Base-by-base conservation (phyloP, 2,888 invertebrate species). In the Laspeyria flexula region DNA sequence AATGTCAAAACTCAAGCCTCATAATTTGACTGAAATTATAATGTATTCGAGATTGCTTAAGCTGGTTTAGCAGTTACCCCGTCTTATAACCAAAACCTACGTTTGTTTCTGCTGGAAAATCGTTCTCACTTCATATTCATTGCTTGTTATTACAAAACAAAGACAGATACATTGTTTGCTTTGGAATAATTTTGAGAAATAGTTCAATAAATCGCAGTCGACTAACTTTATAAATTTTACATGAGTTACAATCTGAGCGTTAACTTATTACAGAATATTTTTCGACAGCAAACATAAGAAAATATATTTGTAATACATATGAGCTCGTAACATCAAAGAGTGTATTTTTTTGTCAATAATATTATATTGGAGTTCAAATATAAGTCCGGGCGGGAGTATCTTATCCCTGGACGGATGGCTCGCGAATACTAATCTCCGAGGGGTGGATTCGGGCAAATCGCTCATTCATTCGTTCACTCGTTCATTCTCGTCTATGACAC, bases 331-430 rank as follows among this genome's bases (percentile, higher is more conserved):
- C 43, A 54, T 66, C 65, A 64, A 59, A 58, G 51, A 55, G 53
- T 55, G 33, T 64, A 55, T 67, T 58, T 65, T n/a, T 60, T 64
- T 54, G 58, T 58, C 65, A 65, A 56, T 61, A 67, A 64, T 58
- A 59, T 57, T 55, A 57, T 64, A 55, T 60, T 55, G 49, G 39
- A 53, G 50, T 66, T 56, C 57, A 60, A 63, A 66, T 63, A 60
- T 41, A 43, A 54, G 37, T 46, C 44, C 25, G 33, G 35, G 13
- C 12, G 15, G 47, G 35, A 46, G 45, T 46, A 44, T 34, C 50
- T 46, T 55, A 47, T 50, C 44, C 37, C 41, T 12, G 16, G 31
- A 38, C 11, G 45, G 53, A 44, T 55, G 49, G 44, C 16, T 31
- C 39, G n/a, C 29, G 55, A 47, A 53, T 57, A 50, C 46, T 57